Base-by-base conservation (phyloP, 2,888 invertebrate species). In the Phyllotreta striolata region DNA sequence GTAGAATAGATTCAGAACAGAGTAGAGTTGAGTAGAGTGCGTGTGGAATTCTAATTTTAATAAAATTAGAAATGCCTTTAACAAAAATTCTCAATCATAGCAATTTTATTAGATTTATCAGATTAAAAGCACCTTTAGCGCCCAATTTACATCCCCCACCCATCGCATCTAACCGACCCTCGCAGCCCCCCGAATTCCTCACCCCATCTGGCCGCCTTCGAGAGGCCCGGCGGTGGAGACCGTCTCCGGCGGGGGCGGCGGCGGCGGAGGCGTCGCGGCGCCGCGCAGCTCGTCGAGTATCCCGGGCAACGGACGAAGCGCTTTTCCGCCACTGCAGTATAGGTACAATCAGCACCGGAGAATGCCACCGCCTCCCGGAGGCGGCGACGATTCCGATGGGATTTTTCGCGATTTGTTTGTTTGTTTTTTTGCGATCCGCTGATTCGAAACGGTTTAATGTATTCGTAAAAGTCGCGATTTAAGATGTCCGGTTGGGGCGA, bases 401-500 rank as follows among this genome's bases (percentile, higher is more conserved):
- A 24, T 1, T 24, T 55, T 55, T 10, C 47, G 34, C 47, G 41
- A 13, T 55, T 54, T n/a, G n/a, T n/a, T 14, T 39, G 41, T 38
- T 62, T 37, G 14, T n/a, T 35, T 55, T 55, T 38, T 9, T 55
- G 43, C 35, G 49, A 49, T 12, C 24, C 10, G 35, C 10, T 51
- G 37, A 51, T 47, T 51, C 1, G 10, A n/a, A n/a, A 3, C 41
- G 10, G 10, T 41, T 1, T 10, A n/a, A 41, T 41, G 9, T 41
- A 41, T 41, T 1, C 9, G n/a, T 41, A 10, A 41, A n/a, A n/a
- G n/a, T n/a, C n/a, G n/a, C n/a, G n/a, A 34, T 60, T 14, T 43
- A 10, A 41, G 10, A 49, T 51, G 14, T 64, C 51, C 72, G 88
- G 89, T 88, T 90, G 89, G 89, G 88, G 88, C 74, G 87, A 87